Base-by-base conservation (phyloP, 2,888 invertebrate species). In the Cheilosia vernalis region DNA sequence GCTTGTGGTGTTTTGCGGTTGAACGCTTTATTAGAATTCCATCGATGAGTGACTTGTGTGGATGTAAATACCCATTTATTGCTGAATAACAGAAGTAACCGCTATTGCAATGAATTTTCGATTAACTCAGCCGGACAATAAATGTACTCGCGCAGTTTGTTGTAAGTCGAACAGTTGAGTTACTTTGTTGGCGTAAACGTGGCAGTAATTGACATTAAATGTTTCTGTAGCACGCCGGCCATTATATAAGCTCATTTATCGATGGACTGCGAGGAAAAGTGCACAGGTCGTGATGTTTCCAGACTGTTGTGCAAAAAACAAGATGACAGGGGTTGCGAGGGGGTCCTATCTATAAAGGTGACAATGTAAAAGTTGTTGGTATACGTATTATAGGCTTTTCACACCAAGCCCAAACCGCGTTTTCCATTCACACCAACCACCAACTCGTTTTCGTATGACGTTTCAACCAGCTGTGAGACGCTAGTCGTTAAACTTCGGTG, bases 21-120 rank as follows among this genome's bases (percentile, higher is more conserved):
- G 44, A 53, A 21, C 72, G 33, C 15, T 64, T 66, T 72, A 72
- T 79, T 72, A 72, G 49, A 66, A 66, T 60, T 53, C 24, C 60
- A 66, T 60, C 80, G 74, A 53, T 64, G 58, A 70, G 17, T 64
- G 61, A 30, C 19, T 24, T 61, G 42, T 61, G 37, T 40, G 60
- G 60, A 19, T 72, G 66, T 56, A 55, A 72, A 56, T 60, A 56
- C 40, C 4, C 13, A 47, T 33, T 82, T 55, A 55, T 63, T 61
- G 42, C 33, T 37, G 55, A 56, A 67, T 67, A 73, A 61, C 47
- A 64, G 30, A 63, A 63, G 63, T 56, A 13, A 56, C 47, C 33
- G 49, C 19, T 40, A 33, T 17, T 61, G 51, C 44, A 42, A 53
- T 67, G n/a, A 61, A 24, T 61, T 66, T 30, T 33, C 76, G 30